These are phyloP conservation scores for Crotalus helleri DNA, from an alignment of 2,113 vertebrate species.

Conservation along the genomic window DNA sequence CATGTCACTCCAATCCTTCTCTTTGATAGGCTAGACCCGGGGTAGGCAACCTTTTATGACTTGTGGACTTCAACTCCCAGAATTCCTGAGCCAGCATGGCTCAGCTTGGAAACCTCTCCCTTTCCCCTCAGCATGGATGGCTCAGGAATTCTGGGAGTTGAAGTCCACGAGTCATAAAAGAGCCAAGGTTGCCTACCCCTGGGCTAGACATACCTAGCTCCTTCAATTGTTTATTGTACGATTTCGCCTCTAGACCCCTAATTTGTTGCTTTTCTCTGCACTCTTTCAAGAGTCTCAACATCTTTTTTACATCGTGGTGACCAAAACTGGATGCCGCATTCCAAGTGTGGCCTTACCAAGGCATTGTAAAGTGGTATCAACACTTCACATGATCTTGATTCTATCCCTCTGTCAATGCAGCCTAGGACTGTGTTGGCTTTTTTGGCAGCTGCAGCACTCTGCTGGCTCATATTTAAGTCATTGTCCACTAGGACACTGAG, in stretches of 20 bases:
- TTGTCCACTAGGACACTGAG: neutral
- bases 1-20: neutral
- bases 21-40: too few species aligned
- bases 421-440: neutral
- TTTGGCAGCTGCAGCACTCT: neutral
- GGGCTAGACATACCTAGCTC: too few species aligned
- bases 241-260: neutral
- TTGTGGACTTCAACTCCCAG: too few species aligned
- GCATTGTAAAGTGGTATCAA: neutral
- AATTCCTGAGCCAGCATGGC: too few species aligned
- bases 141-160: too few species aligned
- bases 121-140: too few species aligned
- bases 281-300: neutral
- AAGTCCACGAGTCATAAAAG: too few species aligned
- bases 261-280: neutral
- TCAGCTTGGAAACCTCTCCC: too few species aligned
- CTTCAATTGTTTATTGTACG: neutral
- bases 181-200: too few species aligned
- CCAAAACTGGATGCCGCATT: neutral
- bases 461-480: neutral
- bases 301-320: neutral
- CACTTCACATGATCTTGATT: neutral
- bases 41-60: too few species aligned
- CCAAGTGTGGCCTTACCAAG: neutral
- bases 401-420: neutral